Evolutionary conservation across 64 coral and sea anemone species (phyloP).

Genomic region (Astreopora myriophthalma): DNA sequence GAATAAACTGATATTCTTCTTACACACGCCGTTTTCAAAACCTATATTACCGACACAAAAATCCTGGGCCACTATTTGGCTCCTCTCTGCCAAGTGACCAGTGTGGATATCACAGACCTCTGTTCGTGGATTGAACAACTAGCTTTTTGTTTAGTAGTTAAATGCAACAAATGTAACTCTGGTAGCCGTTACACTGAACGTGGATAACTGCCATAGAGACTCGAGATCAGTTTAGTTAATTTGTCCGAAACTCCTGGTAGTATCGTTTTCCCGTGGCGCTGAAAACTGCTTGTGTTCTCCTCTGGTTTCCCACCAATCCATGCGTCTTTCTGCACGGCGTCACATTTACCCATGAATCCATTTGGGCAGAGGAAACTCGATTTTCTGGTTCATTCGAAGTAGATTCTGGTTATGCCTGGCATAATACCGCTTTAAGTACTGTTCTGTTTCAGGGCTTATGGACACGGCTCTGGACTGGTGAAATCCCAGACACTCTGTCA

Average conservation of each 20-base stretch:
- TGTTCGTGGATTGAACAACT: too few relatives aligned
- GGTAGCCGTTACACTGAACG: background rate
- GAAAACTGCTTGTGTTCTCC: too few relatives aligned
- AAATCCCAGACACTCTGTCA: slow-evolving; percentile 2
- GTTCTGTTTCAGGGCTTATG: slow-evolving; percentile 13
- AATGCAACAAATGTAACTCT: too few relatives aligned
- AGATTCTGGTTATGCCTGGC: slow-evolving; percentile 81
- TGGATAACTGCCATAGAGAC: background rate
- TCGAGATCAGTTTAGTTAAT: background rate
- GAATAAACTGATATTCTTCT: too few relatives aligned
- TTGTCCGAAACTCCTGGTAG: background rate
- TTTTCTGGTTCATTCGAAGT: slow-evolving; percentile 83
- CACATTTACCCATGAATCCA: slow-evolving; percentile 52
- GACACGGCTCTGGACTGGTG: background rate
- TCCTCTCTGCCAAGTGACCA: too few relatives aligned
- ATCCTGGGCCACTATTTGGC: too few relatives aligned
- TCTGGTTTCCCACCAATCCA: background rate
- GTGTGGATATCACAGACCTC: too few relatives aligned
- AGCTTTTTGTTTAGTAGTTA: too few relatives aligned
- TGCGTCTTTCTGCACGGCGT: background rate
- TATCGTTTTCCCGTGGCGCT: background rate
- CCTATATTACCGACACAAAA: too few relatives aligned
- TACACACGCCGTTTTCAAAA: too few relatives aligned
- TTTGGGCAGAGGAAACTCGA: slow-evolving; percentile 70
- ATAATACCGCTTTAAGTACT: slow-evolving; percentile 78